Conservation (phyloP, 2,888 invertebrate genomes). For the Dendrolimus houi region DNA sequence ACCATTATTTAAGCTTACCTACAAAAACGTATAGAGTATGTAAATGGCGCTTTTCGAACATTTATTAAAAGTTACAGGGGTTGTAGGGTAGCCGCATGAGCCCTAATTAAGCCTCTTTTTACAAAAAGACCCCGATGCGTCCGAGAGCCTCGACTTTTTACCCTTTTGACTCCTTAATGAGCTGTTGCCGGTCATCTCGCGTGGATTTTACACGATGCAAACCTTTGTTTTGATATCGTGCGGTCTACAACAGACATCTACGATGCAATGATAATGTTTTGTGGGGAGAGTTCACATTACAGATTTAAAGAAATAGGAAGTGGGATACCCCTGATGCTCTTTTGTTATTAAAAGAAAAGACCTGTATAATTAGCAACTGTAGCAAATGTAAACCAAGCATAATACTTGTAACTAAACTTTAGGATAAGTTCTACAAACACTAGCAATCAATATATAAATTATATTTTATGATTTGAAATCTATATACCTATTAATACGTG, state of each 20-base stretch:
- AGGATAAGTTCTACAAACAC: too few relatives aligned
- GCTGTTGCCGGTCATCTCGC: conserved; percentile 60
- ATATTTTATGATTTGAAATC: too few relatives aligned
- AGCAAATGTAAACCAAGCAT: too few relatives aligned
- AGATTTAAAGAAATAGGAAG: neutral
- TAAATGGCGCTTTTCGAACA: conserved; percentile 61
- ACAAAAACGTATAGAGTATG: conserved; percentile 24
- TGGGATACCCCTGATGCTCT: neutral
- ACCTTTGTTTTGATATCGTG: conserved; percentile 56
- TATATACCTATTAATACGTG: too few relatives aligned
- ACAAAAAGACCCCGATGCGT: conserved; percentile 60
- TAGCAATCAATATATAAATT: too few relatives aligned
- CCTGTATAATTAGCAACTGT: too few relatives aligned
- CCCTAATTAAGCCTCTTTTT: conserved; percentile 74
- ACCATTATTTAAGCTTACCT: conserved; percentile 14
- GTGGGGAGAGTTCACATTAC: conserved; percentile 1
- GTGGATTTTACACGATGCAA: conserved; percentile 48
- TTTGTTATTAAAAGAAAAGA: too few relatives aligned
- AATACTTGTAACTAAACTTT: too few relatives aligned
- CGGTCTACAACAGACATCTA: conserved; percentile 31
- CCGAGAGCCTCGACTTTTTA: conserved; percentile 55
- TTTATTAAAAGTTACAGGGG: conserved; percentile 77
- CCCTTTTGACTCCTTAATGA: conserved; percentile 73
- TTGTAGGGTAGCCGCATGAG: conserved; percentile 71
- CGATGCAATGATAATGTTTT: conserved; percentile 35